Evolutionary conservation across 2,113 vertebrate species (phyloP).

Genomic region (Limanda limanda): DNA sequence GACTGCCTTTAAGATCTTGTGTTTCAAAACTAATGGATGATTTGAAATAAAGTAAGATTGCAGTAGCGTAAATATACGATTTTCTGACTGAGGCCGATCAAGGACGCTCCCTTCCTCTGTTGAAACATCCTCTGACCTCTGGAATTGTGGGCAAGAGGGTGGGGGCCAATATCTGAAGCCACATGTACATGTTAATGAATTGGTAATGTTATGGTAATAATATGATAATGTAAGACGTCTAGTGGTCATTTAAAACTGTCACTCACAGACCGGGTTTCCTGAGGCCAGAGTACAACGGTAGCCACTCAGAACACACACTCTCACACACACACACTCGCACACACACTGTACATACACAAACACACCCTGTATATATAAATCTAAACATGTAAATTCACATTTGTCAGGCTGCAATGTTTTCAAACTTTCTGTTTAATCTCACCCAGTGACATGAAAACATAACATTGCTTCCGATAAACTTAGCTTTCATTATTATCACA

Average conservation of each 20-base stretch:
- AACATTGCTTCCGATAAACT: too few relatives aligned
- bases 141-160: not conserved
- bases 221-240: constrained; percentile 47
- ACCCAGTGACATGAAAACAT: too few relatives aligned
- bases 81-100: not conserved
- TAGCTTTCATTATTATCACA: too few relatives aligned
- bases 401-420: too few relatives aligned
- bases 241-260: constrained; percentile 58
- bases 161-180: constrained; percentile 21
- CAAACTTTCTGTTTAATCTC: too few relatives aligned
- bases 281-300: constrained; percentile 1
- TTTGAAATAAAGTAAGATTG: too few relatives aligned
- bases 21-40: not conserved
- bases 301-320: not conserved
- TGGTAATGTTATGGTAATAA: constrained; percentile 60
- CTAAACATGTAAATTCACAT: not conserved
- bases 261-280: constrained; percentile 17
- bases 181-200: constrained; percentile 44
- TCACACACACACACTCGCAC: not conserved
- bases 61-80: not conserved
- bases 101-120: not conserved
- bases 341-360: not conserved
- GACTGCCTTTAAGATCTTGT: not conserved
- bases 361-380: not conserved
- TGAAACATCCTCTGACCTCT: not conserved